Base-by-base conservation (phyloP, 2,888 invertebrate species). In the Drosophila bunnanda region DNA sequence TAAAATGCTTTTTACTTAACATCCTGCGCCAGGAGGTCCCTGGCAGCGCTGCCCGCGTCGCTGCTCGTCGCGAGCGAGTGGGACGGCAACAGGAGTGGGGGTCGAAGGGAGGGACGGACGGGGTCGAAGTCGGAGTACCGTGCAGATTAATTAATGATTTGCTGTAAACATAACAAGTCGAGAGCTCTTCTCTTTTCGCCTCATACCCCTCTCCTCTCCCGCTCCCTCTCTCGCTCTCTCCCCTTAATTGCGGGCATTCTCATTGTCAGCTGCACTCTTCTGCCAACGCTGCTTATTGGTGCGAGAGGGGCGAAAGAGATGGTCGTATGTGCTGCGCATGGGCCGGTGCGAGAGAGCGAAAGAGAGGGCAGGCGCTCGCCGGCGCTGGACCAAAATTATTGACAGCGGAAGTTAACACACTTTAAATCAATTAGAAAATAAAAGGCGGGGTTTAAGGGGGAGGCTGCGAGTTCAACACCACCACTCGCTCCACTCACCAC, bases 331-430 rank as follows among this genome's bases (percentile, higher is more conserved):
- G 61, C 46, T 20, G 43, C 43, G 10, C 22, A 50, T 32, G 57
- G 20, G 10, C 32, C 2, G 36, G 22, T n/a, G 55, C 53, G 30
- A 15, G 48, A 34, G 53, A 41, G 59, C 50, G 53, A 52, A 20
- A 55, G 46, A 22, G 56, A 48, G 48, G 36, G 56, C 20, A 34
- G 55, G 39, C 38, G 58, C 38, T 58, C 52, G 62, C 44, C 66
- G 25, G 20, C 41, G 52, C 74, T 89, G 90, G 90, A 86, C 89
- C 89, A 73, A 86, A 84, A 83, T 82, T 89, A 90, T 89, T 84
- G 90, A 90, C 89, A 90, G 86, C 88, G 90, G 88, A 78, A 86
- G 89, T 91, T 88, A 84, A 87, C 88, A 90, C 91, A 85, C 88
- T 83, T 80, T 88, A 89, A 91, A 91, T 91, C 91, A 90, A 91